Base-by-base conservation (phyloP, 1,140 invertebrate genomes). In the Helicoverpa armigera region DNA sequence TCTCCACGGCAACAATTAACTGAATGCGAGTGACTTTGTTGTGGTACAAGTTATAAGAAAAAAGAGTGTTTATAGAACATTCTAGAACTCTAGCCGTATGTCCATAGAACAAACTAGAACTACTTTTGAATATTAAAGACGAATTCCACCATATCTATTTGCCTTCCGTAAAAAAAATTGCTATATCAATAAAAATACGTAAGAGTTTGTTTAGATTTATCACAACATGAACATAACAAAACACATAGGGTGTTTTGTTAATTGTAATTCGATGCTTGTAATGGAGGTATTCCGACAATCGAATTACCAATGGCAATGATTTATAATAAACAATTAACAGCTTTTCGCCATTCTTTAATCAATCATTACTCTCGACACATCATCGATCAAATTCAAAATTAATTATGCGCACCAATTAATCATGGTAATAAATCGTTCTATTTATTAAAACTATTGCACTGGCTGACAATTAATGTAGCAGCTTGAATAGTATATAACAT, bases 1-100 rank as follows among this genome's bases (percentile, higher is more conserved):
- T 77, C 75, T 77, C 69, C 75, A 50, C 75, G 50, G 56, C 23
- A 67, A 77, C 75, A 77, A 77, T 77, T 77, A 77, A 65, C 48
- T 63, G 10, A 61, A n/a, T 60, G 72, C 56, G 54, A 48, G 75
- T 61, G 29, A 54, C 48, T 65, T 3, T 31, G 70, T 2, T 10
- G 13, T 9, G 70, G 51, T n/a, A 31, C 70, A 58, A 73, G 70
- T 4, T 13, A 58, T 11, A 58, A 58, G 70, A 53, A 31, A 56
- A 2, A 16, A 14, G 18, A 11, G 13, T 35, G 3, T 0, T 35
- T 2, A 69, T 11, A 43, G 56, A 60, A 60, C 10, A 23, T 12
- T 23, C 18, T 29, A 60, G 53, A 56, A 56, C 14, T n/a, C 1
- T 7, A 14, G n/a, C 13, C 1, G 53, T n/a, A 10, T 14, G 9